Evolutionary conservation across 2,888 invertebrate genomes (phyloP).

Genomic region (Diachrysia chrysitis): DNA sequence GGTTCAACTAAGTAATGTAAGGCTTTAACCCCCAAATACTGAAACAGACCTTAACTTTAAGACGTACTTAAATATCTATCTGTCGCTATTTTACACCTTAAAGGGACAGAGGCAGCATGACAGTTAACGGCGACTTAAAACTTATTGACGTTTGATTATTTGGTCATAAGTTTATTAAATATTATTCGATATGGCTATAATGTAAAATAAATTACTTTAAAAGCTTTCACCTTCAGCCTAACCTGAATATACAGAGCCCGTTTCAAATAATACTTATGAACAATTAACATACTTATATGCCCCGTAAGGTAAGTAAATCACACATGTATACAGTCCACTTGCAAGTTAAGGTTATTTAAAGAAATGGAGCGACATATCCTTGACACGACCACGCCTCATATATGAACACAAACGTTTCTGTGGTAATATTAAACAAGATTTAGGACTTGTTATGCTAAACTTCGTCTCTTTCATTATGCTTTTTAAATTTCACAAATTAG

Average conservation of each 20-base stretch:
- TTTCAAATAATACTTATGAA: neutral
- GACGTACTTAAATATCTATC: too few species aligned
- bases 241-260: neutral
- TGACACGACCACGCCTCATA: constrained; percentile 46
- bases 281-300: constrained; percentile 10
- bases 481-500: constrained; percentile 11
- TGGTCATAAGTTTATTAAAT: too few species aligned
- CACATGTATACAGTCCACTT: constrained; percentile 38
- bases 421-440: constrained; percentile 15
- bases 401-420: constrained; percentile 24
- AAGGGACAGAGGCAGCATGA: too few species aligned
- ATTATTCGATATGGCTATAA: neutral
- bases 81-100: too few species aligned
- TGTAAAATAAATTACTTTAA: neutral
- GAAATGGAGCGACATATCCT: constrained; percentile 48
- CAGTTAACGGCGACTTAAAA: too few species aligned
- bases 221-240: neutral
- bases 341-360: constrained; percentile 35
- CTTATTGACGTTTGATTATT: too few species aligned
- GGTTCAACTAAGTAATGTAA: too few species aligned
- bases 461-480: constrained; percentile 6
- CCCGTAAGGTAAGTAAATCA: constrained; percentile 10
- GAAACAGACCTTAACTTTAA: too few species aligned
- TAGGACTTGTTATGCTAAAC: constrained; percentile 3
- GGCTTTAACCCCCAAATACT: too few species aligned